Base-by-base conservation (phyloP, 2,888 invertebrate species). In the Papilio protenor region DNA sequence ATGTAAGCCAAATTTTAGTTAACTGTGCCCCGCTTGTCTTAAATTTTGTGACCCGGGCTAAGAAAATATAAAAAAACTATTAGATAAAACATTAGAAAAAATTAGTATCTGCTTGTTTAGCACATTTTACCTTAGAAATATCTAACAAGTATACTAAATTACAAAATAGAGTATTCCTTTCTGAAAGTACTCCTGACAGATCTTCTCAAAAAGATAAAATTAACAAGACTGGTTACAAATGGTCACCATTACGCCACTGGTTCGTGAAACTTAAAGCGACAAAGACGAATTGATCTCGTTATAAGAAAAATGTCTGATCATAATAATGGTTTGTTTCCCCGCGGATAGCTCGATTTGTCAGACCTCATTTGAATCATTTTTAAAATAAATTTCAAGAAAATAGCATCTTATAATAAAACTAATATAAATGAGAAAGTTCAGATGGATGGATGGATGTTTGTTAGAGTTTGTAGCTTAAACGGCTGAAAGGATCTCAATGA, bases 241-340 rank as follows among this genome's bases (percentile, higher is more conserved):
- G 33, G 66, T 40, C 33, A 66, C 66, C 40, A 66, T 66, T 66
- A 66, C 21, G 69, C 40, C 23, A 75, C 66, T 40, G 75, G 57
- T 70, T 49, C 76, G 72, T 27, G 64, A 73, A 72, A 73, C 49
- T 73, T 66, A 27, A 66, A 57, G 45, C 23, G 77, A 77, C 77
- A 66, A 18, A 45, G 40, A 77, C 55, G 55, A 57, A 77, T 64
- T 33, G 73, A 77, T 55, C 57, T 40, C 45, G 71, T 77, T 77
- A 64, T 21, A 52, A 57, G 77, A 77, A 23, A 77, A 77, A 77
- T 77, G 77, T 73, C 21, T 33, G 73, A 55, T 23, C 57, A 66
- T 73, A 40, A 66, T 73, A 66, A 73, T 16, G 49, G 23, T 77
- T 66, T 66, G 73, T 66, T 77, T 45, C 55, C 18, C 27, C 59